A percentile compares a stretch with the other conserved stretches of the same genome.
phyloP scores from a whole-genome alignment of 1,140 invertebrate species.

The Euschistus heros region DNA sequence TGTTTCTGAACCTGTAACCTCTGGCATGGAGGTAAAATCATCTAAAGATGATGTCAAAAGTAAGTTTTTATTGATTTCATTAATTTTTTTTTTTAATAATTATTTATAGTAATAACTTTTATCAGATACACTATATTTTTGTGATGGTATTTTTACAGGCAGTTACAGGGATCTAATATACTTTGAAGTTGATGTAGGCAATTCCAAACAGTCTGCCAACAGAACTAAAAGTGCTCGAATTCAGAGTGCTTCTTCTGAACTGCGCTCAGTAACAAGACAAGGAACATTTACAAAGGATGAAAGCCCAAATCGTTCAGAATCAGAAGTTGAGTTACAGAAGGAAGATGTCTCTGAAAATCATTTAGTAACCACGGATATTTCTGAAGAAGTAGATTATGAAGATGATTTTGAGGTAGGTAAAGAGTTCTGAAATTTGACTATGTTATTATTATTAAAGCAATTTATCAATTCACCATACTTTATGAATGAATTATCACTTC shows the following conservation, averaged over 20 bases:
- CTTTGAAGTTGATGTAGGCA: neutral
- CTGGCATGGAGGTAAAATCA: too few species aligned
- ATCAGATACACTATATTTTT: too few species aligned
- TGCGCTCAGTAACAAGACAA: neutral
- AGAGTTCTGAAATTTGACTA: too few species aligned
- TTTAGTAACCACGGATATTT: too few species aligned
- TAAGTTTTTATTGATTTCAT: too few species aligned
- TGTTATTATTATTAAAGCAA: neutral
- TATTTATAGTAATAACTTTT: too few species aligned
- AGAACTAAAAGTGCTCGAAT: neutral
- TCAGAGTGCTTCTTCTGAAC: neutral
- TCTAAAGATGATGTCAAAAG: too few species aligned
- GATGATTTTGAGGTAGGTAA: conserved; percentile 20
- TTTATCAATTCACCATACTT: neutral
- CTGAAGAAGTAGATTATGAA: conserved; percentile 19
- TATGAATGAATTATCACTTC: neutral
- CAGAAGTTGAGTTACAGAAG: neutral
- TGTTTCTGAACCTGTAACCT: too few species aligned
- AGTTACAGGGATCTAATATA: neutral
- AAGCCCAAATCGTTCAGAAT: neutral
- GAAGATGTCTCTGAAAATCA: neutral
- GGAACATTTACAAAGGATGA: conserved; percentile 8
- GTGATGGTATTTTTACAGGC: neutral
- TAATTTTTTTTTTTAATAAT: too few species aligned
- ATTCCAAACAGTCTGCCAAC: neutral